A percentile compares a stretch with the other conserved stretches of the same genome.
Conservation (phyloP, 2,797 vertebrate species). For the Glyptemys insculpta region DNA sequence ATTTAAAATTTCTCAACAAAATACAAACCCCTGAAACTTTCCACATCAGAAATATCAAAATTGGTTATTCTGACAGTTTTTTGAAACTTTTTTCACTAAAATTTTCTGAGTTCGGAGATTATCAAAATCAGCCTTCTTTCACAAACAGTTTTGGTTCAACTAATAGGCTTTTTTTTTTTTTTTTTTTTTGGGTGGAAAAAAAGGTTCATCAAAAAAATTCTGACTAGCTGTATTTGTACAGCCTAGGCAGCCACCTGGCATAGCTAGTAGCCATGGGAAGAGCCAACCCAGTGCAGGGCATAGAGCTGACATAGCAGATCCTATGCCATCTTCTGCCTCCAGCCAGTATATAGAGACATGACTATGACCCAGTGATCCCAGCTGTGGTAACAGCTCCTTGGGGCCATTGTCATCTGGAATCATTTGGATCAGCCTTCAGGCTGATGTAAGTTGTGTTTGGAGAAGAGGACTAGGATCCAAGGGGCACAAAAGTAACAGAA, state of each 20-base stretch:
- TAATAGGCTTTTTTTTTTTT: too few relatives aligned
- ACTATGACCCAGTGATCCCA: neutral
- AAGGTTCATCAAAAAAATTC: too few relatives aligned
- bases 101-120: too few relatives aligned
- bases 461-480: neutral
- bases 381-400: neutral
- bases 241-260: too few relatives aligned
- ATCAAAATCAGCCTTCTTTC: too few relatives aligned
- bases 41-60: neutral
- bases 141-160: too few relatives aligned
- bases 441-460: neutral
- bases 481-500: neutral
- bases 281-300: neutral
- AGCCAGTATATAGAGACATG: neutral
- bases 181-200: too few relatives aligned
- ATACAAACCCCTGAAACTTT: neutral
- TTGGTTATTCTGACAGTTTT: too few relatives aligned
- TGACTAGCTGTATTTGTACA: too few relatives aligned
- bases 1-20: too few relatives aligned
- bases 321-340: neutral
- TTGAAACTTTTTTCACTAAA: too few relatives aligned
- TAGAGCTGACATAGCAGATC: neutral
- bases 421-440: conserved; percentile 10
- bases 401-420: neutral
- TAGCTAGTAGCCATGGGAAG: neutral